Evolutionary conservation across 2,113 vertebrate genomes (phyloP).

Genomic region (Aspidoscelis tigris): DNA sequence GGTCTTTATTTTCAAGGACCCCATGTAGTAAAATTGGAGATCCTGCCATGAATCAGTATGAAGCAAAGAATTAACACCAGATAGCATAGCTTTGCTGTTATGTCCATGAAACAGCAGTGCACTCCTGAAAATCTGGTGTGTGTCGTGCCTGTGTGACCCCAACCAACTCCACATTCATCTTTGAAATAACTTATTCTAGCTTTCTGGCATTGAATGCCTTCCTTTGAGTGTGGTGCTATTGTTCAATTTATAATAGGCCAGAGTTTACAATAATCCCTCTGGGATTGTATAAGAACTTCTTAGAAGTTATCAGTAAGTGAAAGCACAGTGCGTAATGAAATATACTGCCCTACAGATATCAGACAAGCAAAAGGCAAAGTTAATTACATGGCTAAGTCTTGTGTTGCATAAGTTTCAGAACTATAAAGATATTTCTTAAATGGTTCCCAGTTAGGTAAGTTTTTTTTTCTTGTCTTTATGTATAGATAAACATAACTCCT

Average conservation of each 20-base stretch:
- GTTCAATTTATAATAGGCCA: conserved; percentile 77
- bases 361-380: conserved; percentile 69
- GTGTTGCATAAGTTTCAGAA: conserved; percentile 66
- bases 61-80: too few species aligned
- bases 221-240: conserved; percentile 71
- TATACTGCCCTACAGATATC: conserved; percentile 57
- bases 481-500: conserved; percentile 36
- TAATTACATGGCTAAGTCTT: conserved; percentile 69
- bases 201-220: conserved; percentile 61
- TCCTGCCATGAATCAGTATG: too few species aligned
- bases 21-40: too few species aligned
- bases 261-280: conserved; percentile 71
- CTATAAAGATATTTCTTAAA: conserved; percentile 69
- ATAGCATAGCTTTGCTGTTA: too few species aligned
- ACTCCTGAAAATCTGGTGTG: too few species aligned
- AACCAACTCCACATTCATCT: background rate
- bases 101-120: too few species aligned
- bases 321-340: conserved; percentile 62
- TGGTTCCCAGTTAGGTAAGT: conserved; percentile 71
- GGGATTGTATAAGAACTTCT: conserved; percentile 72
- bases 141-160: too few species aligned
- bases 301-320: conserved; percentile 74
- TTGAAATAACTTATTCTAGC: conserved; percentile 56
- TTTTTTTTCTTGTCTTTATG: conserved; percentile 51
- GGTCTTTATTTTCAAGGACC: too few species aligned